Conservation (phyloP, 2,888 invertebrate species). For the Drosophila yooni region DNA sequence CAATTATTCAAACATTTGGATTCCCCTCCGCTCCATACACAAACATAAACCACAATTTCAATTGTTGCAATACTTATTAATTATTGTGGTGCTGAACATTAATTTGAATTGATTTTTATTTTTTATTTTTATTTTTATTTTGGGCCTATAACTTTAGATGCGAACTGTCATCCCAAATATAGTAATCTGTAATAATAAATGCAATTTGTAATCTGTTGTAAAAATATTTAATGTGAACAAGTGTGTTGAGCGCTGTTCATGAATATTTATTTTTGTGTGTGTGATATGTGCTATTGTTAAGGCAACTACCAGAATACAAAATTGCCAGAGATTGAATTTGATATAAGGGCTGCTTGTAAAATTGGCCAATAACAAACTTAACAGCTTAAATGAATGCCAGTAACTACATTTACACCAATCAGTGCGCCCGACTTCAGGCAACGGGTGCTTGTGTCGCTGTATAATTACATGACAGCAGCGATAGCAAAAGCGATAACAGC, state of each 20-base stretch:
- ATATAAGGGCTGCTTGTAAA: background rate
- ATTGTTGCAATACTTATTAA: background rate
- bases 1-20: too few species aligned
- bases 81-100: background rate
- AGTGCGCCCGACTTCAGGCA: constrained; percentile 34
- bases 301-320: background rate
- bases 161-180: background rate
- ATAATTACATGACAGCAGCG: constrained; percentile 71
- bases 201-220: background rate
- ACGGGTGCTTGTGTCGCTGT: constrained; percentile 55
- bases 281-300: background rate
- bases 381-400: constrained; percentile 21
- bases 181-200: background rate
- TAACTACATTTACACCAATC: constrained; percentile 51
- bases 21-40: too few species aligned
- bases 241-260: background rate
- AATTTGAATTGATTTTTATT: background rate
- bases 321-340: background rate
- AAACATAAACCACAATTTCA: too few species aligned
- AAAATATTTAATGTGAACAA: background rate
- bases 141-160: background rate
- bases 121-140: background rate
- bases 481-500: constrained; percentile 39
- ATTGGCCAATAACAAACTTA: constrained; percentile 13
- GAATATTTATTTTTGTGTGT: background rate